A percentile compares a stretch with the other conserved stretches of the same genome.
Conservation (phyloP, 2,888 invertebrate genomes). For the Hedychridium roseum region DNA sequence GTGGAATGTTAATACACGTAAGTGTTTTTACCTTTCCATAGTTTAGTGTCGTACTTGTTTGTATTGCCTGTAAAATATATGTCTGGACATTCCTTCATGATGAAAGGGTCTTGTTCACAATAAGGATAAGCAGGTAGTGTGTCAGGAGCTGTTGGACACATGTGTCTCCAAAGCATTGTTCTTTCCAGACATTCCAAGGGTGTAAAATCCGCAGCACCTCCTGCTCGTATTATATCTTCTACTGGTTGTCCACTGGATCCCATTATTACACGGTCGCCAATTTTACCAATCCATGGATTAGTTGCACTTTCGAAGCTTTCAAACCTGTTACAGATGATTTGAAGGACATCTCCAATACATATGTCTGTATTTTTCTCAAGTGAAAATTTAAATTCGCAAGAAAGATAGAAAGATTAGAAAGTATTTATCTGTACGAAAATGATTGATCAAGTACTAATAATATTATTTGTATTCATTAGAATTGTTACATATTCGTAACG, state of each 20-base stretch:
- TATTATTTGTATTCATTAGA: no score
- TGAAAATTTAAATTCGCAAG: no score
- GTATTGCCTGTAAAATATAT: conserved; percentile 90
- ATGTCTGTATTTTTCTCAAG: no score
- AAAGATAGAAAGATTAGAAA: no score
- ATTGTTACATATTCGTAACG: not conserved
- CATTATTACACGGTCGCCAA: conserved; percentile 47
- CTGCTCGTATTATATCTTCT: conserved; percentile 78
- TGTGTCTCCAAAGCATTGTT: conserved; percentile 86
- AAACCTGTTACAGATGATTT: no score
- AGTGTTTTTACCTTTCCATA: conserved; percentile 69
- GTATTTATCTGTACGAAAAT: no score
- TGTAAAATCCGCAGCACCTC: conserved; percentile 67
- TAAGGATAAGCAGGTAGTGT: conserved; percentile 90
- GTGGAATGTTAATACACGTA: not conserved
- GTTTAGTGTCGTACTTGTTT: conserved; percentile 73
- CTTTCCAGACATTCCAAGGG: conserved; percentile 79
- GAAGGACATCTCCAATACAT: no score
- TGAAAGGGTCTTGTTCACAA: conserved; percentile 84
- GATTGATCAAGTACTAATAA: no score
- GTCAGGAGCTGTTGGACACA: conserved; percentile 95
- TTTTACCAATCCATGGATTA: conserved; percentile 75
- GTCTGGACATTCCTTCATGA: conserved; percentile 85
- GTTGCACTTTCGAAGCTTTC: conserved; percentile 81
- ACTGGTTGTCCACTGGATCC: conserved; percentile 85